Base-by-base conservation (phyloP, 2,113 vertebrate genomes). In the Tapirus terrestris region DNA sequence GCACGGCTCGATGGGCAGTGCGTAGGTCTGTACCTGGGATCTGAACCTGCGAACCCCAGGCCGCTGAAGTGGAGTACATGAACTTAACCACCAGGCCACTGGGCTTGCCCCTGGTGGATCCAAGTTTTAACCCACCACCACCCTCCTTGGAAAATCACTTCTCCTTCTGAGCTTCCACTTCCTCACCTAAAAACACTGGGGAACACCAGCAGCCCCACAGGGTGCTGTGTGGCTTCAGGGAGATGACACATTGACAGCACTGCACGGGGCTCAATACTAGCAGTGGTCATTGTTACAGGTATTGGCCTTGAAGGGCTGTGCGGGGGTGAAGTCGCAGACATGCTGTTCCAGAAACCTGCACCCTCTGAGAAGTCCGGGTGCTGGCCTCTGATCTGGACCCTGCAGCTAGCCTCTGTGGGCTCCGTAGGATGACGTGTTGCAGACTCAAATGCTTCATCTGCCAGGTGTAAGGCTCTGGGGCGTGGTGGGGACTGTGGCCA, bases 211-310 rank as follows among this genome's bases (percentile, higher is more conserved):
- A 53, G 51, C 51, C 51, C 51, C 51, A 53, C 51, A 53, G 51
- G 13, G 51, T 53, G 51, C 14, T 53, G 12, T 53, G 51, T 14
- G 12, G 51, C 12, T 53, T 16, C 51, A 53, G 51, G 51, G 51
- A 53, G 51, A 53, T 53, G 51, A 16, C 51, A 53, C 14, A 13
- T 14, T 53, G 51, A 53, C 51, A 53, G 51, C 51, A 14, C 51
- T 14, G 51, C 51, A 53, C 14, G 3, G n/a, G 53, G n/a, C 33
- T 8, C 51, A 53, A 53, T 53, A 5, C 51, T 53, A 53, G 51
- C 51, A 53, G 70, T 0, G 4, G 73, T 8, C 72, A 2, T 1
- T 0, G 31, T 36, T n/a, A 17, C 10, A 8, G 43, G 9, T 13
- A 20, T 13, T 48, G 31, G 33, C 25, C 72, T 56, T 11, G 23